Conservation (phyloP, 2,113 vertebrate species). For the Odobenus rosmarus region DNA sequence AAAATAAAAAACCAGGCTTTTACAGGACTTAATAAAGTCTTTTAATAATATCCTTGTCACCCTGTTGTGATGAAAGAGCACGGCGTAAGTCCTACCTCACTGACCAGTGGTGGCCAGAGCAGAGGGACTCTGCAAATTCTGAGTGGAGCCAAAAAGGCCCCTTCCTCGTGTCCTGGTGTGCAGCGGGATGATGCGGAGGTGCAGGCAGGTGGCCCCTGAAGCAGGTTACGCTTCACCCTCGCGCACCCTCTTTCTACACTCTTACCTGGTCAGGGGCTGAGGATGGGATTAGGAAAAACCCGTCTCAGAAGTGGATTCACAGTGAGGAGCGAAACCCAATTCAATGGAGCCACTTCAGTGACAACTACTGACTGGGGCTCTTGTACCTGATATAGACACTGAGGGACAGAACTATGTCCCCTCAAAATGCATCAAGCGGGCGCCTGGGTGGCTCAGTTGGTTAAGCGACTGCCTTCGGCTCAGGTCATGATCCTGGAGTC, state of each 20-base stretch:
- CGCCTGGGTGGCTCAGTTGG: no score
- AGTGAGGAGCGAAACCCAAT: neutral
- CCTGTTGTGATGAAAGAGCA: neutral
- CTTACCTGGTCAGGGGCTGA: neutral
- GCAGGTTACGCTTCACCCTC: neutral
- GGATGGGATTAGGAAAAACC: neutral
- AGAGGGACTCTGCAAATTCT: neutral
- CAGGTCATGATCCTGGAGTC: no score
- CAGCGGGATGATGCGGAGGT: neutral
- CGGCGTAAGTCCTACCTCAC: neutral
- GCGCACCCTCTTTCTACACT: neutral
- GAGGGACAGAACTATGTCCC: neutral
- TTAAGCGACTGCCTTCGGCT: no score
- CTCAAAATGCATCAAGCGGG: neutral
- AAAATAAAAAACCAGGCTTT: neutral
- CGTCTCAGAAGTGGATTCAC: neutral
- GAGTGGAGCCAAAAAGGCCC: no score
- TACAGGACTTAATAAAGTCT: neutral
- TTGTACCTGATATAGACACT: neutral
- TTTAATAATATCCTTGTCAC: neutral
- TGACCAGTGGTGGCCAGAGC: neutral
- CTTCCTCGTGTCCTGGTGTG: no score
- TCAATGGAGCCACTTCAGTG: neutral
- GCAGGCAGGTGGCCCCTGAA: neutral
- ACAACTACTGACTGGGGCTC: neutral